These are phyloP conservation scores for Diplogasteroides magnus DNA, from an alignment of 1,140 invertebrate species.

Conservation along the genomic window DNA sequence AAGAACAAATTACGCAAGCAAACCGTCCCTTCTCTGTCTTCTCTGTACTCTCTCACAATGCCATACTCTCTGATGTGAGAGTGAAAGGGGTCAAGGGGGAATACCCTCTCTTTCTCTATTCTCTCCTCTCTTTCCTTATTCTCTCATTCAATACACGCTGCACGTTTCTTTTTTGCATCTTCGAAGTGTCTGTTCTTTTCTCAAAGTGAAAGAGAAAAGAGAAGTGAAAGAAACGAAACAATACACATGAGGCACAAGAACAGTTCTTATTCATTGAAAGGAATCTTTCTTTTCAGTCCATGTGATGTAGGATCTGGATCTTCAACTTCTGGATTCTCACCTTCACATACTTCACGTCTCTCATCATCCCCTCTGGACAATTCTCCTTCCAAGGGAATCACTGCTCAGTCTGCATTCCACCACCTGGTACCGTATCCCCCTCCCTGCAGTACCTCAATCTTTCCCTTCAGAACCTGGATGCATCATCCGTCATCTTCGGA, in stretches of 20 bases:
- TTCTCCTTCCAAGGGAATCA: too few species aligned
- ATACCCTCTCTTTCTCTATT: neutral
- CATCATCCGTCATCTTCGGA: neutral
- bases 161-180: too few species aligned
- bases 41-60: too few species aligned
- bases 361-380: neutral
- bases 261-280: slow-evolving; percentile 16
- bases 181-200: too few species aligned
- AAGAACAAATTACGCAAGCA: too few species aligned
- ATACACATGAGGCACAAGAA: slow-evolving; percentile 10
- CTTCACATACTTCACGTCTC: neutral
- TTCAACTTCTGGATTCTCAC: neutral
- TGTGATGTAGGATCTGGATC: neutral
- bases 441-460: neutral
- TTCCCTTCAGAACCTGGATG: slow-evolving; percentile 4
- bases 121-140: slow-evolving; percentile 1
- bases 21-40: too few species aligned
- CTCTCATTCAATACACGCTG: too few species aligned
- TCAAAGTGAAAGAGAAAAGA: too few species aligned
- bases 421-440: slow-evolving; percentile 3
- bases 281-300: neutral
- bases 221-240: too few species aligned
- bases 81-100: neutral
- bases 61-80: too few species aligned
- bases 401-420: slow-evolving; percentile 5